Evolutionary conservation across 2,888 invertebrate species (phyloP), one percentile per base, ranked within the genome.

Genomic region (Ophioninae sp.): DNA sequence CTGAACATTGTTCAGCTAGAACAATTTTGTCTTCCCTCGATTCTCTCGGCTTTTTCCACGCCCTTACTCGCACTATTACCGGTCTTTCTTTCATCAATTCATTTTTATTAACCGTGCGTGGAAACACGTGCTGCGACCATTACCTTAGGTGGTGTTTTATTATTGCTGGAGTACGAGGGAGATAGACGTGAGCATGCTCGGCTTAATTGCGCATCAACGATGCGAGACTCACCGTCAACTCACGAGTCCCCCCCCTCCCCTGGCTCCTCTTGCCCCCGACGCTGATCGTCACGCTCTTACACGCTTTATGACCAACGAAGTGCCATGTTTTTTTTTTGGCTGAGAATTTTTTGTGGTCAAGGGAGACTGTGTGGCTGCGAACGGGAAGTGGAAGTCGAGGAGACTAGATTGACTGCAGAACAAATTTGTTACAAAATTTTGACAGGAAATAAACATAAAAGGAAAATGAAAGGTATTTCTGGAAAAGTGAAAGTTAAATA

Each of bases 101-200:
- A 79, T 81, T 85, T 85, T 82, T 82, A 77, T 81, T 70, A 82
- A 76, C 81, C 65, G 64, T 80, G 82, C 73, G 57, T 67, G 76
- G 81, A 62, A 84, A 88, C 90, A 88, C 89, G 88, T 88, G 87
- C 83, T 83, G 85, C 83, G 85, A 85, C 85, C 85, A 88, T 90
- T 89, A 70, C n/a, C 37, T 50, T 2, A 85, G 77, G 79, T 72
- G 82, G 73, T 70, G 74, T 86, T 85, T 87, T 87, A 88, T 89
- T 87, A 87, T 86, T 73, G n/a, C 50, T 6, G 44, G 37, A 61
- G 56, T 64, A 20, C 23, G n/a, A 69, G 44, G 64, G 75, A 73
- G 61, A 62, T 69, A 82, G 83, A 61, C 59, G 68, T 30, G n/a
- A 10, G 57, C 13, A n/a, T 21, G 56, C 62, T 23, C 57, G 30